phyloP scores from a whole-genome alignment of 2,888 invertebrate genomes.

The Argyra leucocephala region DNA sequence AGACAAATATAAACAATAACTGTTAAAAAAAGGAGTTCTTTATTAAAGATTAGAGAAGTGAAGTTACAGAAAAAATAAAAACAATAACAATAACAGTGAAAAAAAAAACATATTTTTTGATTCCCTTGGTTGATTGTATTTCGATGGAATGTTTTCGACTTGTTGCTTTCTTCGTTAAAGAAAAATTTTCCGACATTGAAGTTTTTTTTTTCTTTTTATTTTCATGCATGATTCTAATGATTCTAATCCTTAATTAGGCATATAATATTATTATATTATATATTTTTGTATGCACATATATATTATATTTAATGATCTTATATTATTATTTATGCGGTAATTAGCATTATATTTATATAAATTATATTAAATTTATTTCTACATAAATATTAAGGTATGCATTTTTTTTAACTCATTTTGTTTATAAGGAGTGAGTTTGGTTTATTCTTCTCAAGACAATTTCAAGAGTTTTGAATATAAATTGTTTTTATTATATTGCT shows the following conservation, averaged over 20 bases:
- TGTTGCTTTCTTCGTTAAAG: background rate
- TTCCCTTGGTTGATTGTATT: background rate
- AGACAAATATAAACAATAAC: background rate
- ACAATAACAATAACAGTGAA: too few species aligned
- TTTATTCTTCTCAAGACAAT: too few species aligned
- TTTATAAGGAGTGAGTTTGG: too few species aligned
- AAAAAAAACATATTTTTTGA: too few species aligned
- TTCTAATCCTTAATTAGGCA: slow-evolving; percentile 6
- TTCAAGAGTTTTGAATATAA: too few species aligned
- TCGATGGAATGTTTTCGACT: background rate
- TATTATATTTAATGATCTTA: background rate
- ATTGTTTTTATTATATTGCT: too few species aligned
- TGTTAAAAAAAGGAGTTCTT: slow-evolving; percentile 3
- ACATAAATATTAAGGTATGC: too few species aligned
- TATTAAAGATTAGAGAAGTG: too few species aligned
- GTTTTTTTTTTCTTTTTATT: background rate
- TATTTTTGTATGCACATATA: background rate
- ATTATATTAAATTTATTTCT: background rate
- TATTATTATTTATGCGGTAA: background rate
- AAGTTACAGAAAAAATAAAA: too few species aligned
- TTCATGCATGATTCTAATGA: background rate
- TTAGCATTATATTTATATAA: slow-evolving; percentile 6
- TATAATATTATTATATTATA: background rate
- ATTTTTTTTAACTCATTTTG: too few species aligned
- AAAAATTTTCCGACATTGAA: too few species aligned